Conservation (phyloP, 2,113 vertebrate species). For the Scomber scombrus region DNA sequence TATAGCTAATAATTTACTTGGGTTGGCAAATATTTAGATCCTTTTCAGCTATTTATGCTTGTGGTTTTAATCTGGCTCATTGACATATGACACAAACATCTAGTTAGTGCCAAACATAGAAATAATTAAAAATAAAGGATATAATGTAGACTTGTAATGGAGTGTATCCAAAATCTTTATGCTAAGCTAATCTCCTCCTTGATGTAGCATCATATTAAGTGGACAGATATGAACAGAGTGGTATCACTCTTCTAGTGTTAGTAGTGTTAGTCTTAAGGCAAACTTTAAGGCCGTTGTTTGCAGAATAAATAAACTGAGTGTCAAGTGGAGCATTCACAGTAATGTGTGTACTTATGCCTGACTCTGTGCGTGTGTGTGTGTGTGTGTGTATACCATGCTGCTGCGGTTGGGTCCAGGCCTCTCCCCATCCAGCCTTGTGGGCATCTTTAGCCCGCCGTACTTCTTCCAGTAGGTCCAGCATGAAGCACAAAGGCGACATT, state of each 20-base stretch:
- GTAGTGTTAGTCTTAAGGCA: background rate
- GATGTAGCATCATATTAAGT: too few species aligned
- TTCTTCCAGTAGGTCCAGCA: constrained; percentile 99
- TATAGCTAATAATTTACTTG: constrained; percentile 17
- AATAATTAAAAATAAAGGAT: too few species aligned
- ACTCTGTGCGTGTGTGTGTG: background rate
- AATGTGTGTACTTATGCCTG: background rate
- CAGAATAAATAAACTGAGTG: constrained; percentile 17
- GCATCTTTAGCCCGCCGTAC: constrained; percentile 99
- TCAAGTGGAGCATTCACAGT: background rate
- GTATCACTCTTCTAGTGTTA: too few species aligned
- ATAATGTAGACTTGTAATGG: too few species aligned
- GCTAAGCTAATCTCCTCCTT: too few species aligned
- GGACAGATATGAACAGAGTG: too few species aligned
- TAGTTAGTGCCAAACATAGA: too few species aligned
- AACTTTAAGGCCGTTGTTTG: constrained; percentile 20
- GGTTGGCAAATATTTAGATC: too few species aligned
- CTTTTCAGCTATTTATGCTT: too few species aligned
- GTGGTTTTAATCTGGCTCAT: too few species aligned
- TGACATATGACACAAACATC: too few species aligned
- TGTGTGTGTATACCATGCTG: constrained; percentile 86
- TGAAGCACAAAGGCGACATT: constrained; percentile 97
- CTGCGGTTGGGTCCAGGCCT: constrained; percentile 96
- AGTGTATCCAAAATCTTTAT: too few species aligned
- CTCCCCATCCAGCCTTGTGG: constrained; percentile 96